Evolutionary conservation across 2,888 invertebrate genomes (phyloP).

Genomic region (Xestia xanthographa): DNA sequence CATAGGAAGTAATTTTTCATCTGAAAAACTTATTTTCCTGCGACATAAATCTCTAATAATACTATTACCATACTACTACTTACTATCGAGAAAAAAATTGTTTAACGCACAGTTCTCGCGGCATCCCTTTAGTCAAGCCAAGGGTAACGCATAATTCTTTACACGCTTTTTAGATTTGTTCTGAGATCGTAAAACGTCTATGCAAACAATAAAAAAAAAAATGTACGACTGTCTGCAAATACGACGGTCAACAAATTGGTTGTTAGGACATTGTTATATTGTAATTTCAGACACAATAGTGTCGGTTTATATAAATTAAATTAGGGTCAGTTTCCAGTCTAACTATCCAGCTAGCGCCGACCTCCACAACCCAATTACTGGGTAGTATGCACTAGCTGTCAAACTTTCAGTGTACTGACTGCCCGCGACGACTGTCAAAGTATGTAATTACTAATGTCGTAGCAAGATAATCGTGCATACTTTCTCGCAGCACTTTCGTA

Average conservation of each 20-base stretch:
- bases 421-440: not conserved
- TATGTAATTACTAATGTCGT: constrained; percentile 29
- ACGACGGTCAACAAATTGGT: not conserved
- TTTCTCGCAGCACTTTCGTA: constrained; percentile 56
- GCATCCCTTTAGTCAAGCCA: constrained; percentile 4
- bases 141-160: constrained; percentile 16
- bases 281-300: constrained; percentile 11
- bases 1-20: not conserved
- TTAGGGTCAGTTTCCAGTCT: not conserved
- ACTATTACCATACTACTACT: no score
- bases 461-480: constrained; percentile 20
- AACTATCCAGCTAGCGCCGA: not conserved
- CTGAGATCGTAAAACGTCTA: not conserved
- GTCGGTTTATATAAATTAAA: no score
- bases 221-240: not conserved
- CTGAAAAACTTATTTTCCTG: not conserved
- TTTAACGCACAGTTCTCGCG: not conserved
- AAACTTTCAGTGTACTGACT: not conserved
- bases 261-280: not conserved
- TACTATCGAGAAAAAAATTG: not conserved
- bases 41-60: not conserved
- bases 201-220: not conserved
- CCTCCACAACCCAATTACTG: not conserved
- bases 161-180: constrained; percentile 7
- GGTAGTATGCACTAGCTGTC: not conserved